Percentiles rank a stretch among this genome's conserved stretches.
phyloP scores from a whole-genome alignment of 1,140 invertebrate species.

The Temnothorax nylanderi region DNA sequence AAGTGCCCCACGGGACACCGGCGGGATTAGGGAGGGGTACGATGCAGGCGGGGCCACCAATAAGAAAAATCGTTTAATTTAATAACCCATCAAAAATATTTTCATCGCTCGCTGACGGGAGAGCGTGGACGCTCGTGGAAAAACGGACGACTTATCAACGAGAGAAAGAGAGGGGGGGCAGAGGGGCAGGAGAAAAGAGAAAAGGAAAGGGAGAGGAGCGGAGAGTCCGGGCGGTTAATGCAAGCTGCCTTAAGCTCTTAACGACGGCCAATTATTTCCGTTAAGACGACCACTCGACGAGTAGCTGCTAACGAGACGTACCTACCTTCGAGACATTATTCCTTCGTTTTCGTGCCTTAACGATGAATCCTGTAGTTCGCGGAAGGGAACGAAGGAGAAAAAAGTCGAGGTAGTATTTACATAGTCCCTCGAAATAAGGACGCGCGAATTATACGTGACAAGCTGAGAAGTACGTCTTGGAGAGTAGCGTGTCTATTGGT shows the following conservation, averaged over 20 bases:
- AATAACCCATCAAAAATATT: constrained; percentile 82
- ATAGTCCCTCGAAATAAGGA: constrained; percentile 23
- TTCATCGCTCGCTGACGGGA: constrained; percentile 56
- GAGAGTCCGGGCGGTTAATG: constrained; percentile 63
- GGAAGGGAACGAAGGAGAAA: constrained; percentile 10
- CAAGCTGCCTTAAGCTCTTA: constrained; percentile 72
- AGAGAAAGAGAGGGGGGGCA: constrained; percentile 26
- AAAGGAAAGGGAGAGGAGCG: neutral
- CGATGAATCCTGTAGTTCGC: neutral
- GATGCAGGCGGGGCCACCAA: constrained; percentile 64
- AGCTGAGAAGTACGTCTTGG: constrained; percentile 18
- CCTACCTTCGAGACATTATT: constrained; percentile 16
- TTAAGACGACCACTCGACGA: constrained; percentile 69
- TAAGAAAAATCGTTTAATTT: constrained; percentile 83
- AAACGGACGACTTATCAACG: constrained; percentile 24
- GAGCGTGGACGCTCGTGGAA: constrained; percentile 7
- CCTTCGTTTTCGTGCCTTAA: constrained; percentile 36
- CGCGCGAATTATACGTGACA: constrained; percentile 50
- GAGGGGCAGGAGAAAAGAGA: neutral
- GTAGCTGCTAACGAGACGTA: constrained; percentile 72
- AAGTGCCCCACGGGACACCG: constrained; percentile 80
- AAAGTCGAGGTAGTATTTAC: constrained; percentile 52
- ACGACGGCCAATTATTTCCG: constrained; percentile 79
- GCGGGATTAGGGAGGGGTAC: constrained; percentile 17
- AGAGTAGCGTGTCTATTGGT: neutral